Evolutionary conservation across 2,888 invertebrate species (phyloP).

Genomic region (Drepanosiphum platanoidis): DNA sequence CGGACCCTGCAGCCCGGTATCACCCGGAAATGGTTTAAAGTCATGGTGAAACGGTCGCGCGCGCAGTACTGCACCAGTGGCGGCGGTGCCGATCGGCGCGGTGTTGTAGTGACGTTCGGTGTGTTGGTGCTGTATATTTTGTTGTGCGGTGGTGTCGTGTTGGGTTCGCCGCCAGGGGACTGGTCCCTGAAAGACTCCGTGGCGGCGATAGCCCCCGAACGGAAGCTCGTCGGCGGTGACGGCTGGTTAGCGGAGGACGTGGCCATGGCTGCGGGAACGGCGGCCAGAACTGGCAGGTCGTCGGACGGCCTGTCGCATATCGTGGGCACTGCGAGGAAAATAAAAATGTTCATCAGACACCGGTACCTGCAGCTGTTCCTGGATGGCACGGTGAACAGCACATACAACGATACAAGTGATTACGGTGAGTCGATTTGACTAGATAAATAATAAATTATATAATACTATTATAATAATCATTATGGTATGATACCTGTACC

Average conservation of each 20-base stretch:
- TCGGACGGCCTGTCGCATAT: conserved; percentile 75
- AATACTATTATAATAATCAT: too few species aligned
- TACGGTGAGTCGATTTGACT: conserved; percentile 77
- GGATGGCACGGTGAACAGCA: conserved; percentile 87
- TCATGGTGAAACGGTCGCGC: conserved; percentile 63
- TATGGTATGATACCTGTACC: background rate
- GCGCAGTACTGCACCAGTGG: background rate
- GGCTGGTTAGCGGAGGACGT: background rate
- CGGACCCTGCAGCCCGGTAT: conserved; percentile 55
- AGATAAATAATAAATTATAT: background rate
- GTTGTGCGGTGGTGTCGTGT: conserved; percentile 33
- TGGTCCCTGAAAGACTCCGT: conserved; percentile 11
- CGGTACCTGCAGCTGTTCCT: conserved; percentile 83
- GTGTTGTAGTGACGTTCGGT: conserved; percentile 23
- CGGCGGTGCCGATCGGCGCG: conserved; percentile 22
- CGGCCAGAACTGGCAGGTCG: conserved; percentile 60
- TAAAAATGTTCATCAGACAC: conserved; percentile 86
- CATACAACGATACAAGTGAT: conserved; percentile 81
- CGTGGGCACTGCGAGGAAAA: conserved; percentile 81
- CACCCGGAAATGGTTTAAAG: conserved; percentile 62
- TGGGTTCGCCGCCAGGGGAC: conserved; percentile 27
- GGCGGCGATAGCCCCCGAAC: background rate
- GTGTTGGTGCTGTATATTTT: conserved; percentile 21
- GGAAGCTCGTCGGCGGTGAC: background rate
- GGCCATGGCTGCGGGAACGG: background rate